Conservation (phyloP, 2,797 vertebrate species). For the Triplophysa bombifrons region DNA sequence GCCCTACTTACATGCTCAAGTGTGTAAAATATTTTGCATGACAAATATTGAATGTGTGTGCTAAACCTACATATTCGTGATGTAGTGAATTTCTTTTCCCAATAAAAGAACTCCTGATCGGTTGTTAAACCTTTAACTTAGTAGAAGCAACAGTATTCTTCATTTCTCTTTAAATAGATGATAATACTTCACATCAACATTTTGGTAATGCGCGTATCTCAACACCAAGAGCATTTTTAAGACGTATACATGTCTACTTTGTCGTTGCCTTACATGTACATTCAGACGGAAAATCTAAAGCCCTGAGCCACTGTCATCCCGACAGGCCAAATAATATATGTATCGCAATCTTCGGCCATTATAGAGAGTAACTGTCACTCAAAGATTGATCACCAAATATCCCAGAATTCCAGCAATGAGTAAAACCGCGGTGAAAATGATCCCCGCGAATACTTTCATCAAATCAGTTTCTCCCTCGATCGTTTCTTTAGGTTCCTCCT, state of each 20-base stretch:
- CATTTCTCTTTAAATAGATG: constrained; percentile 20
- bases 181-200: neutral
- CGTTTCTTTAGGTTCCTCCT: constrained; percentile 81
- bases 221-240: constrained; percentile 3
- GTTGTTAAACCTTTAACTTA: neutral
- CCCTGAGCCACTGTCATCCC: constrained; percentile 40
- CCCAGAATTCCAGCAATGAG: constrained; percentile 85
- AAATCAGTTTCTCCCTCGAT: constrained; percentile 63
- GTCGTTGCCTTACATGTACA: constrained; percentile 12
- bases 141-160: neutral
- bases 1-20: neutral
- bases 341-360: neutral
- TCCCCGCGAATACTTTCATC: constrained; percentile 82
- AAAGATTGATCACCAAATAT: constrained; percentile 90
- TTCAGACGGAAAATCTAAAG: constrained; percentile 29
- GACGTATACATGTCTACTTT: neutral
- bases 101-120: neutral
- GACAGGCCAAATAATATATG: neutral
- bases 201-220: neutral
- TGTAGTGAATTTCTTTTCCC: neutral
- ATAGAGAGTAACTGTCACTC: constrained; percentile 49
- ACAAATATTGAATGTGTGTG: neutral
- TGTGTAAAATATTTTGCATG: neutral
- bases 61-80: neutral
- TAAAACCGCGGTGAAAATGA: constrained; percentile 86